A percentile compares a stretch with the other conserved stretches of the same genome.
Conservation (phyloP, 2,797 vertebrate genomes). For the Anas bernieri region DNA sequence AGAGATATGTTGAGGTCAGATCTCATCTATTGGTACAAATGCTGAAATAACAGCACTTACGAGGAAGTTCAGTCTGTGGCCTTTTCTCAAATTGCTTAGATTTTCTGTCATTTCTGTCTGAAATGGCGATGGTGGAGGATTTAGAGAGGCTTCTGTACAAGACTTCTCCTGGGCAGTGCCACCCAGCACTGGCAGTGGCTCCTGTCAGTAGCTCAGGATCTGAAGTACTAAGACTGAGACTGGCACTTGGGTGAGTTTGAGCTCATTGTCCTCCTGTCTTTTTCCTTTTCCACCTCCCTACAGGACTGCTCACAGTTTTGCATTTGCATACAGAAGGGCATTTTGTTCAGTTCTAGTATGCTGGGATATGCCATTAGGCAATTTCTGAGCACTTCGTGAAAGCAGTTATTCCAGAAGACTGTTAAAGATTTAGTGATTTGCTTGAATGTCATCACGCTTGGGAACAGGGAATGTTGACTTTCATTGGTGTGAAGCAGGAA, state of each 20-base stretch:
- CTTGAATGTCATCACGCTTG: rapidly evolving
- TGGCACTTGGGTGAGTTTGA: rapidly evolving
- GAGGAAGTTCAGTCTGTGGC: background rate
- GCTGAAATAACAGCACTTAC: background rate
- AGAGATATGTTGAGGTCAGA: background rate
- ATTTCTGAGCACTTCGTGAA: background rate
- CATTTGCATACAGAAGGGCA: background rate
- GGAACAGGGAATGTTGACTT: background rate
- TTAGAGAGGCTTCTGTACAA: background rate
- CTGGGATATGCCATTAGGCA: background rate
- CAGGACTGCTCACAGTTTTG: background rate
- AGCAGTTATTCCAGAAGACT: background rate
- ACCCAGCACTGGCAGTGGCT: background rate
- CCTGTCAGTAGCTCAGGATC: background rate
- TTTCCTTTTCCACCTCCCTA: background rate
- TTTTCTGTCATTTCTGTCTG: background rate
- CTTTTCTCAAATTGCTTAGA: background rate
- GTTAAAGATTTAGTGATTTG: background rate
- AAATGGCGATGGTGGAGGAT: background rate
- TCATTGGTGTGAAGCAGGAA: background rate
- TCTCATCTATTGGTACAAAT: background rate
- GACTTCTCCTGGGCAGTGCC: background rate
- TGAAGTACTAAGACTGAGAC: background rate
- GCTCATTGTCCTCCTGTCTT: background rate
- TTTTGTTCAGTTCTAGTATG: background rate